A percentile compares a stretch with the other conserved stretches of the same genome.
These are phyloP conservation scores for Scaptomyza caliginosa DNA, from an alignment of 2,888 invertebrate species.

Conservation along the genomic window DNA sequence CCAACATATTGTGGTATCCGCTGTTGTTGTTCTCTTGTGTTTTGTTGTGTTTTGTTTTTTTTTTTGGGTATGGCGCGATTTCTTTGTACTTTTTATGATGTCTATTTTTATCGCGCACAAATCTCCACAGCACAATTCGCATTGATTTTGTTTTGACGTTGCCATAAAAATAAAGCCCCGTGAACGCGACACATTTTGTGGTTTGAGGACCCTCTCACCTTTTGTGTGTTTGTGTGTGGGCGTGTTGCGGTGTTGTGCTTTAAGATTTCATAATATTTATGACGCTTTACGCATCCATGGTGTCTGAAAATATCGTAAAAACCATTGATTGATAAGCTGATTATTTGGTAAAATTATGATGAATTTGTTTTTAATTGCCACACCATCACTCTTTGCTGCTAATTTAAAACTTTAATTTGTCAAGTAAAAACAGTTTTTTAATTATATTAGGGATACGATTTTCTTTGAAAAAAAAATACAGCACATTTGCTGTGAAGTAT, in stretches of 20 bases:
- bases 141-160: conserved; percentile 52
- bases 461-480: too few species aligned
- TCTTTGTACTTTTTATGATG: conserved; percentile 27
- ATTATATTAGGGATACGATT: too few species aligned
- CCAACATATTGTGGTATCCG: conserved; percentile 60
- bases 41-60: background rate
- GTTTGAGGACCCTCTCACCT: conserved; percentile 1
- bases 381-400: background rate
- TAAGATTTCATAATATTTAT: conserved; percentile 29
- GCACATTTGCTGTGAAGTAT: background rate
- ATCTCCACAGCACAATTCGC: conserved; percentile 50
- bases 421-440: too few species aligned
- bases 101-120: conserved; percentile 54
- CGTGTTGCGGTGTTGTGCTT: conserved; percentile 5
- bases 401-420: background rate
- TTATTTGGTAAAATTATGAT: background rate
- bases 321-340: conserved; percentile 32
- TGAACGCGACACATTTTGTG: conserved; percentile 19
- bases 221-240: background rate
- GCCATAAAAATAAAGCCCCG: conserved; percentile 47
- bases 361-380: background rate
- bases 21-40: conserved; percentile 17
- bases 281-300: conserved; percentile 27
- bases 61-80: conserved; percentile 29
- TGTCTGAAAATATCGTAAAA: conserved; percentile 26